These are phyloP conservation scores for Volucella inflata DNA, from an alignment of 2,888 invertebrate genomes.

Conservation along the genomic window DNA sequence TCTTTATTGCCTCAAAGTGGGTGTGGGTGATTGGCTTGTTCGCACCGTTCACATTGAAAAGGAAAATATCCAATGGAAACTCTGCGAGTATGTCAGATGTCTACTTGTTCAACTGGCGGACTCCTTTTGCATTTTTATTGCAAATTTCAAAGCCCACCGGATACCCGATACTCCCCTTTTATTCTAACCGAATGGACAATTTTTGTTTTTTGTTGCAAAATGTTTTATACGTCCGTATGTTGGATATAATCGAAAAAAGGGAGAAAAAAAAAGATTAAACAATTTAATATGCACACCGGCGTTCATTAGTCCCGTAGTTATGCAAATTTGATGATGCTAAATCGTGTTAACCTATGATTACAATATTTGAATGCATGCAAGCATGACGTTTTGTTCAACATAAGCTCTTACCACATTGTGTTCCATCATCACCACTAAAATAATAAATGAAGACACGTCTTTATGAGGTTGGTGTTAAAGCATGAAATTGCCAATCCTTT, in stretches of 20 bases:
- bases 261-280: background rate
- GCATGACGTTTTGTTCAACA: background rate
- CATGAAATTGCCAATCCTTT: no score
- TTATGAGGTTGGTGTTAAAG: background rate
- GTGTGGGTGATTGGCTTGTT: constrained; percentile 31
- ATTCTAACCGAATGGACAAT: background rate
- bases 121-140: constrained; percentile 34
- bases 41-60: constrained; percentile 13
- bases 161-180: background rate
- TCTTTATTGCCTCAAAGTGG: background rate
- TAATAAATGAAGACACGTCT: background rate
- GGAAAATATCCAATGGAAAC: constrained; percentile 21
- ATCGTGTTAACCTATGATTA: constrained; percentile 7
- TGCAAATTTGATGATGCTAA: constrained; percentile 22
- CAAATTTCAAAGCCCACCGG: constrained; percentile 1
- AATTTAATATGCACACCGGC: background rate
- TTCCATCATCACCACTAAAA: background rate
- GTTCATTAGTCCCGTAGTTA: constrained; percentile 9
- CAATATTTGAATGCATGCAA: background rate
- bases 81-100: no score
- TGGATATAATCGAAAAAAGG: constrained; percentile 8
- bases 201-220: constrained; percentile 10
- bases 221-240: background rate
- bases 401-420: no score
- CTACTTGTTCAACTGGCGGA: background rate